Conservation (phyloP, 2,113 vertebrate genomes). For the Coptodon rendalli region DNA sequence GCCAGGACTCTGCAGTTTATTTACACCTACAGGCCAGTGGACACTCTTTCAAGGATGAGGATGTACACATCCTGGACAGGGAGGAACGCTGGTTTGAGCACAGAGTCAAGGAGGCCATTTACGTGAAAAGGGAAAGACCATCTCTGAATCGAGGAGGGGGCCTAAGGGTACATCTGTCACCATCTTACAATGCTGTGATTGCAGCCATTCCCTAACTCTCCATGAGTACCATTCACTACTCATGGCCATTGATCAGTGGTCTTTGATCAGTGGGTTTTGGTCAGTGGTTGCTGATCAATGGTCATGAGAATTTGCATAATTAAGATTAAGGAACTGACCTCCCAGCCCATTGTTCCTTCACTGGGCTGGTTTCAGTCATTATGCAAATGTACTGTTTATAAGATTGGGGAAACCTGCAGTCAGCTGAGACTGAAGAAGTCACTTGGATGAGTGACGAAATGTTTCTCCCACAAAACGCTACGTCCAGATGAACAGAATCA, state of each 20-base stretch:
- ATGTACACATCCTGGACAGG: too few relatives aligned
- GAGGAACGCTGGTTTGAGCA: too few relatives aligned
- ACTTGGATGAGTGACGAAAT: neutral
- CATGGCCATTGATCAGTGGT: neutral
- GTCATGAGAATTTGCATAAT: neutral
- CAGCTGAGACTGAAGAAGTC: neutral
- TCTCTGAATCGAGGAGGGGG: neutral
- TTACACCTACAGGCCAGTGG: too few relatives aligned
- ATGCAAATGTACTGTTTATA: neutral
- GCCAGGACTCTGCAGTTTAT: too few relatives aligned
- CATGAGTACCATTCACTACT: neutral
- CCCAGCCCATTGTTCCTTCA: neutral
- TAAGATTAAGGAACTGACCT: neutral
- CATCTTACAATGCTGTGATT: neutral
- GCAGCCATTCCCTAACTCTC: neutral
- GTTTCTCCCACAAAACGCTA: neutral
- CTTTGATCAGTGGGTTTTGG: rapidly evolving
- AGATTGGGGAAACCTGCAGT: neutral
- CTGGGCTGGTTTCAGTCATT: neutral
- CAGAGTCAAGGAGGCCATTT: too few relatives aligned
- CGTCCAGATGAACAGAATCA: neutral
- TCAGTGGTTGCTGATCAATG: neutral
- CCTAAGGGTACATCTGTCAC: rapidly evolving
- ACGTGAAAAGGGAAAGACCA: neutral
- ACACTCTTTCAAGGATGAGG: too few relatives aligned